Conservation (phyloP, 2,888 invertebrate species). For the Tenthredo mesomela region DNA sequence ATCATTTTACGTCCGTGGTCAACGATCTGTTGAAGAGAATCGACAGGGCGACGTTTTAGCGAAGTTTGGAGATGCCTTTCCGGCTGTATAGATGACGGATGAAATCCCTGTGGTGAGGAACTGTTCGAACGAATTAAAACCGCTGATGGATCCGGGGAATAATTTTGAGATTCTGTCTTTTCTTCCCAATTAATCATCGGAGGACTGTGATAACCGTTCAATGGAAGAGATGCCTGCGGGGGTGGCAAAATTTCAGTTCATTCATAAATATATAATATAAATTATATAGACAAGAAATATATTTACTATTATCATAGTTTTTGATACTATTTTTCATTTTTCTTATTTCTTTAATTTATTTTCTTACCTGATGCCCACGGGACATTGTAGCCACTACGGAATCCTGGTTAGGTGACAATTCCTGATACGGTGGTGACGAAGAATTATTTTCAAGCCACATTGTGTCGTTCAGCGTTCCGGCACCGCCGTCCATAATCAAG, state of each 20-base stretch:
- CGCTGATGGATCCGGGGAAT: slow-evolving; percentile 62
- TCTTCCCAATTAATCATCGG: slow-evolving; percentile 72
- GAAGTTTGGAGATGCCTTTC: slow-evolving; percentile 55
- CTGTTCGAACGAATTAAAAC: slow-evolving; percentile 61
- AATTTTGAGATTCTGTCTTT: slow-evolving; percentile 68
- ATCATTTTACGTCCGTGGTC: slow-evolving; percentile 73
- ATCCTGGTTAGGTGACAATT: slow-evolving; percentile 69
- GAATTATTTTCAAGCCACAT: slow-evolving; percentile 73
- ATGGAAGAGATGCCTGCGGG: neutral
- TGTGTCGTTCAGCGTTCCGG: slow-evolving; percentile 70
- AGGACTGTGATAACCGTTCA: slow-evolving; percentile 69
- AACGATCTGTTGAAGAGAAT: slow-evolving; percentile 67
- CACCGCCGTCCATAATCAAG: slow-evolving; percentile 72
- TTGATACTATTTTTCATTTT: neutral
- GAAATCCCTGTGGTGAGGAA: slow-evolving; percentile 63
- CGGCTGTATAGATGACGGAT: slow-evolving; percentile 54
- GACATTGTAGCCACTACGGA: slow-evolving; percentile 68
- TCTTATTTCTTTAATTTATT: neutral
- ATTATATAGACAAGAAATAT: neutral
- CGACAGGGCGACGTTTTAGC: slow-evolving; percentile 71
- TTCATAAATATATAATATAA: neutral
- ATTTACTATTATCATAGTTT: slow-evolving; percentile 5
- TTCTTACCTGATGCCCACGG: slow-evolving; percentile 73
- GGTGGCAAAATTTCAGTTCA: neutral
- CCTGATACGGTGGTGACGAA: slow-evolving; percentile 72